Base-by-base conservation (phyloP, 2,797 vertebrate species). In the Crenuchus spilurus region DNA sequence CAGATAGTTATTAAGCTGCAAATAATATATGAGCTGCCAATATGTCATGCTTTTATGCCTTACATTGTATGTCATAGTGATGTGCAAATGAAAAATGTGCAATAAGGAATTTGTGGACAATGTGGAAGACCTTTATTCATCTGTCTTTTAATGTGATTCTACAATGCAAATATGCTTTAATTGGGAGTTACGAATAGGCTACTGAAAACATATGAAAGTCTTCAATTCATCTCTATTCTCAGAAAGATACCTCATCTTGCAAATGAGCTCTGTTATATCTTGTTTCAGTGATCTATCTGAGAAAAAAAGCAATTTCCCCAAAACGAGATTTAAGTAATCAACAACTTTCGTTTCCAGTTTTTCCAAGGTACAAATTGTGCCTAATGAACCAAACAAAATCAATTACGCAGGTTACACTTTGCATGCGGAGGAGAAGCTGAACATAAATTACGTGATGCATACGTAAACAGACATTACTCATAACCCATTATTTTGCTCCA, bases 311-410 rank as follows among this genome's bases (percentile, higher is more conserved):
- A 81, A 78, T 75, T 88, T 88, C 87, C 82, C 75, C 54, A 86
- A 90, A 88, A 85, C 84, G 88, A 89, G 87, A 89, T 89, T 86
- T 84, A 86, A 87, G 86, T 88, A 90, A 92, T 91, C 86, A 91
- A 90, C 86, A 88, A 87, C 87, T 89, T 91, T 91, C 84, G 89
- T 91, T 92, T 91, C 86, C 87, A 89, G 85, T 87, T 87, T 89
- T 89, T 90, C 89, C 89, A 85, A 90, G 89, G 88, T 88, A 91
- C 88, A 92, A 92, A 92, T 91, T 91, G 87, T 81, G 85, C 89
- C 84, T 91, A 91, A 92, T 91, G 90, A 92, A 92, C 84, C 86
- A 55, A 84, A 83, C 86, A 88, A 90, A 92, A 91, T 92, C 89
- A 91, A 93, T 92, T 91, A 90, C 85, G 87, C 85, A 80, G 83